Evolutionary conservation across 53 echinoderm and acorn worm species (phyloP), one percentile per base, ranked within the genome.

Genomic region (Zoroaster sp.): DNA sequence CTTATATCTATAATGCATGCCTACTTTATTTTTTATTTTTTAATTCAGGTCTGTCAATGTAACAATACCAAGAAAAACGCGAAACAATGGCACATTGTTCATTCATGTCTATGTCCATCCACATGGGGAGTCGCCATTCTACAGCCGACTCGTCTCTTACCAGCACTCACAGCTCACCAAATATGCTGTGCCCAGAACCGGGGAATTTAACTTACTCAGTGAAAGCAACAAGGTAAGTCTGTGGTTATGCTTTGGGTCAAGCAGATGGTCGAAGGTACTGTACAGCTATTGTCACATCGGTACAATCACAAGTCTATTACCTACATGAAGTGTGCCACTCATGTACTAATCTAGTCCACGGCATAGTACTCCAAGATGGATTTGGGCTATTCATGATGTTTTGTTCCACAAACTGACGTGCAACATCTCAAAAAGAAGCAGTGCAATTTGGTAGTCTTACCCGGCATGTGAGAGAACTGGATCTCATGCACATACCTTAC

Each of bases 21-120:
- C 0, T n/a, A 20, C 21, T 69, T 39, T 3, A 13, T 76, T 28
- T 76, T 54, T 66, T 5, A 32, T 47, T 75, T 73, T 83, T 45
- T 33, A 30, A 66, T 68, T 15, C 83, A 97, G 97, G 79, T 66
- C 77, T n/a, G 86, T 97, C 30, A 97, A 97, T 91, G 65, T 97
- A 40, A 72, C 97, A 13, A 53, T 97, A 43, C 95, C 97, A 45
- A 68, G 53, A n/a, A 97, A 90, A 87, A 94, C 97, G 2, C 28
- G 87, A 18, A 88, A 88, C 72, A 95, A 97, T 54, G 97, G 95
- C 4, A 95, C 94, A 0, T 40, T 97, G 33, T 92, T 80, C 68
- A 76, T 90, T 40, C 83, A 95, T 44, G 91, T 94, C 40, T 92
- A 87, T 87, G 91, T 95, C 2, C 75, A 83, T 34, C 83, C 86